Evolutionary conservation across 1,140 invertebrate species (phyloP).

Genomic region (Lordiphosa stackelbergi): DNA sequence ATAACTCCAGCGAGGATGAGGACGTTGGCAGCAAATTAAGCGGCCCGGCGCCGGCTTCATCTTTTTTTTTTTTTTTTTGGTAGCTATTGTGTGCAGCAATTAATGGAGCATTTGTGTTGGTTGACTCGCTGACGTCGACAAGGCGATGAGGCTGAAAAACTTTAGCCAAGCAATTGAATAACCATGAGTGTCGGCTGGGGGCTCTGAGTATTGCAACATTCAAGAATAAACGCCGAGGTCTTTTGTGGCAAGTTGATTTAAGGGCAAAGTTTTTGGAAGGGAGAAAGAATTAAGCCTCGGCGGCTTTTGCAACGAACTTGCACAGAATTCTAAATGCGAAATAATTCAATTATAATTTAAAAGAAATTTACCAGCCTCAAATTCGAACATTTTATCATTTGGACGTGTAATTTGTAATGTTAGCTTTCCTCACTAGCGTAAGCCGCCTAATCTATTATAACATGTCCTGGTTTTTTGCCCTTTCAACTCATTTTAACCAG

Average conservation of each 20-base stretch:
- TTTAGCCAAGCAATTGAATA: conserved; percentile 43
- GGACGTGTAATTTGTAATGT: too few species aligned
- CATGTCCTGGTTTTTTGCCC: too few species aligned
- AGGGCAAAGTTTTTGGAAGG: not conserved
- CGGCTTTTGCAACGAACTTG: too few species aligned
- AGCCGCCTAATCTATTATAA: too few species aligned
- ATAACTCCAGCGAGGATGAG: conserved; percentile 50
- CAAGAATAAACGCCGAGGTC: conserved; percentile 11
- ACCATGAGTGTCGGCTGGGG: conserved; percentile 33
- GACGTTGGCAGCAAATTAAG: conserved; percentile 55
- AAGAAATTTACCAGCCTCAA: too few species aligned
- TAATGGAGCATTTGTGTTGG: conserved; percentile 49
- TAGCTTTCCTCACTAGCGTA: too few species aligned
- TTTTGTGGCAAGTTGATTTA: conserved; percentile 30
- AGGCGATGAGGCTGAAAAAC: not conserved
- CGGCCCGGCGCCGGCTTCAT: conserved; percentile 11
- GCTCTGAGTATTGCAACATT: conserved; percentile 23
- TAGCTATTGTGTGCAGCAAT: conserved; percentile 50
- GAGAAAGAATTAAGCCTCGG: not conserved
- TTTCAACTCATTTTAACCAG: too few species aligned
- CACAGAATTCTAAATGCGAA: too few species aligned
- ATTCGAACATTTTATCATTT: too few species aligned
- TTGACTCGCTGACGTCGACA: conserved; percentile 14
- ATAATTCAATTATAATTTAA: too few species aligned
- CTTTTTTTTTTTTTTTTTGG: not conserved